A percentile compares a stretch with the other conserved stretches of the same genome.
phyloP scores from a whole-genome alignment of 2,888 invertebrate species.

The Arrhopalites spinosus region DNA sequence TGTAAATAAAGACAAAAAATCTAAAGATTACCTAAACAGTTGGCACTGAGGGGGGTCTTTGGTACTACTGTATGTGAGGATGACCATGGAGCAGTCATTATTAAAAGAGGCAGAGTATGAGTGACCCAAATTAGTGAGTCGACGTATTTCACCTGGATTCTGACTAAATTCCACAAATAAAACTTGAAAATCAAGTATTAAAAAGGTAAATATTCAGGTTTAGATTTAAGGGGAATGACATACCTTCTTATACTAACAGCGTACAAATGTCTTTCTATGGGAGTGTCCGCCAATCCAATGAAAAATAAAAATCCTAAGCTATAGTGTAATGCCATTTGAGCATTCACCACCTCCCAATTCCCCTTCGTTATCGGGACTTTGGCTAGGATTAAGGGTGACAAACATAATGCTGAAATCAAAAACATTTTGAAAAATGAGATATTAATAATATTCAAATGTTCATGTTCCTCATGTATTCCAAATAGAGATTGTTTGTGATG shows the following conservation, averaged over 20 bases:
- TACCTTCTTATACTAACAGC: conserved; percentile 69
- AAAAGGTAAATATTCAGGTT: too few species aligned
- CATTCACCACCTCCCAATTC: conserved; percentile 90
- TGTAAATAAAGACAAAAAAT: too few species aligned
- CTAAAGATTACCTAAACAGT: too few species aligned
- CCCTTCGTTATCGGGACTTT: conserved; percentile 78
- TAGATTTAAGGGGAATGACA: too few species aligned
- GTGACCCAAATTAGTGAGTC: conserved; percentile 60
- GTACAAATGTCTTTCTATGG: conserved; percentile 90
- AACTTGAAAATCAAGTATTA: too few species aligned
- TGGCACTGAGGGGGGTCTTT: conserved; percentile 56
- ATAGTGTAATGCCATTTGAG: conserved; percentile 86
- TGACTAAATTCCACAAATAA: too few species aligned
- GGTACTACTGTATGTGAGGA: conserved; percentile 66
- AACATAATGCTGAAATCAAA: conserved; percentile 46
- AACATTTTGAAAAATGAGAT: background rate
- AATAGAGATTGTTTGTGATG: too few species aligned
- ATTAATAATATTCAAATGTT: background rate
- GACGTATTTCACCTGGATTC: conserved; percentile 70
- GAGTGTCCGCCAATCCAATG: conserved; percentile 85
- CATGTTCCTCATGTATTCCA: too few species aligned
- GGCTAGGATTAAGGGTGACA: conserved; percentile 45
- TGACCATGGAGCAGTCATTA: conserved; percentile 66
- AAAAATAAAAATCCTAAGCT: conserved; percentile 82
- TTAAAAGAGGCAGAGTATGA: conserved; percentile 84